A percentile compares a stretch with the other conserved stretches of the same genome.
phyloP scores from a whole-genome alignment of 2,797 vertebrate genomes.

The Tamandua tetradactyla region DNA sequence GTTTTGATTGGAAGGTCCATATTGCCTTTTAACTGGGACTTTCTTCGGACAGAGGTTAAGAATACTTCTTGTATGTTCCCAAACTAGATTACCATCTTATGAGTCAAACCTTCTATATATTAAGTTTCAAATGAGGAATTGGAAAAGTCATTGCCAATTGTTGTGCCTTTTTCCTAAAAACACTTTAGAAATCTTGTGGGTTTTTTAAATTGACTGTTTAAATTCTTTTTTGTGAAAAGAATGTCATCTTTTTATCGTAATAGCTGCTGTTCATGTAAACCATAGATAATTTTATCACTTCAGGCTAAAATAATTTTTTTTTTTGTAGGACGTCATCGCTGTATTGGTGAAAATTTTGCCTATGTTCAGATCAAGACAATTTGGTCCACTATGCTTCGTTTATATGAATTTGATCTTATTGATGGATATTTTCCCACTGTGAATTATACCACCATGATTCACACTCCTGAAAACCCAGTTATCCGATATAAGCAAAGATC shows the following conservation, averaged over 20 bases:
- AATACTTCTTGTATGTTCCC: conserved; percentile 25
- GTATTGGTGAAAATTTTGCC: conserved; percentile 98
- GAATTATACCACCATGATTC: conserved; percentile 99
- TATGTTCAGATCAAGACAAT: conserved; percentile 99
- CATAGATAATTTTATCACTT: not conserved
- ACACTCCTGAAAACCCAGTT: conserved; percentile 94
- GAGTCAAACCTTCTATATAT: conserved; percentile 7
- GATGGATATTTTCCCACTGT: conserved; percentile 94
- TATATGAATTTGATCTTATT: conserved; percentile 94
- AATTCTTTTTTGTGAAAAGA: no score
- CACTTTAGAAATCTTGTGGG: not conserved
- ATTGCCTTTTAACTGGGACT: not conserved
- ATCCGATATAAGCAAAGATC: conserved; percentile 93
- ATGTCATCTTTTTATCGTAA: no score
- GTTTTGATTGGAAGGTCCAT: conserved; percentile 28
- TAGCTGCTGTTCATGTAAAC: not conserved
- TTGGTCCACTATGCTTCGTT: conserved; percentile 96
- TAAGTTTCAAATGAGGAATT: conserved; percentile 16
- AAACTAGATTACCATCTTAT: not conserved
- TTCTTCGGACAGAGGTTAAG: not conserved
- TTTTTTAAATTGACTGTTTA: not conserved
- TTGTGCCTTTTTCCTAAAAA: conserved; percentile 15
- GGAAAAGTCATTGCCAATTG: not conserved
- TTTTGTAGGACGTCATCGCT: conserved; percentile 94
- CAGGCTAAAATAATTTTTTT: not conserved